Conservation (phyloP, 1,140 invertebrate species). For the Diorhabda carinulata region DNA sequence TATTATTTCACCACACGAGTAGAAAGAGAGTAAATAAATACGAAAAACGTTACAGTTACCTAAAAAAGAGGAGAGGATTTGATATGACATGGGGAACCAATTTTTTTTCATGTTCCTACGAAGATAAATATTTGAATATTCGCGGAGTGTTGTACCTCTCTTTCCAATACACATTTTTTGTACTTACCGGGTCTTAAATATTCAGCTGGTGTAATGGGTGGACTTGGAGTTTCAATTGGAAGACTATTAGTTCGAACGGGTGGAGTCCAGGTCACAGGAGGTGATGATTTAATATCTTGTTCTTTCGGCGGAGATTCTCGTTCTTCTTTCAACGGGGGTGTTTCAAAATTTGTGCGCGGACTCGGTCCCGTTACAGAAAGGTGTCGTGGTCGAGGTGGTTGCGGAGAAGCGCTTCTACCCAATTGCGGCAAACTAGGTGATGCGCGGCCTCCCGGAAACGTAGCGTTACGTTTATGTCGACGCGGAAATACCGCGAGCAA, state of each 20-base stretch:
- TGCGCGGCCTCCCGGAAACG: conserved; percentile 52
- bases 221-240: conserved; percentile 30
- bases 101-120: no score
- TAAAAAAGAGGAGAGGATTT: no score
- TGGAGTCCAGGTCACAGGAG: conserved; percentile 31
- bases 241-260: conserved; percentile 32
- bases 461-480: conserved; percentile 58
- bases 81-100: no score
- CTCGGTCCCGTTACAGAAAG: conserved; percentile 38
- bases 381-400: conserved; percentile 41
- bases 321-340: conserved; percentile 45
- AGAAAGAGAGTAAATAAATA: no score
- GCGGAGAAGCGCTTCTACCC: conserved; percentile 44
- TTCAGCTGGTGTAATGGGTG: background rate
- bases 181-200: conserved; percentile 8
- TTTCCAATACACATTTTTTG: background rate
- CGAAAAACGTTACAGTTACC: no score
- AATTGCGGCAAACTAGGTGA: conserved; percentile 49
- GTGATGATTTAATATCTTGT: conserved; percentile 20
- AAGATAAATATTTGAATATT: no score
- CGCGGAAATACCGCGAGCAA: conserved; percentile 77
- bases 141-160: no score
- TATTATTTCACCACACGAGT: no score
- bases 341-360: conserved; percentile 45
- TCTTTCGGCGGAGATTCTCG: conserved; percentile 39